Conservation (phyloP, 2,797 vertebrate genomes). For the Echeneis naucrates region DNA sequence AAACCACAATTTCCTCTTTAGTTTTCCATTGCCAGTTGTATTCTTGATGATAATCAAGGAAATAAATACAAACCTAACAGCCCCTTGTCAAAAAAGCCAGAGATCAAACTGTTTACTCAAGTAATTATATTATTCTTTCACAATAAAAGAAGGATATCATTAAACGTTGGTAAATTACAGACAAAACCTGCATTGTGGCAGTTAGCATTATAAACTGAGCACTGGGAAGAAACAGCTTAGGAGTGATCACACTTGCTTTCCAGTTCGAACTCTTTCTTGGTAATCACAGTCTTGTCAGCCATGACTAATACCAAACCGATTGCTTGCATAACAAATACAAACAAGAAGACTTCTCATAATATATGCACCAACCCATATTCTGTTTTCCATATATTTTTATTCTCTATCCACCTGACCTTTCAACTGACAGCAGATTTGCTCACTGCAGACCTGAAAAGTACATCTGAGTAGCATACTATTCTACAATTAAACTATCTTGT, state of each 20-base stretch:
- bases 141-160: background rate
- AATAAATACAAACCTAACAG: background rate
- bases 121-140: background rate
- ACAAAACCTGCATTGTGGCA: background rate
- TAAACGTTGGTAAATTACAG: background rate
- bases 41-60: background rate
- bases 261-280: background rate
- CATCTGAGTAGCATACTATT: background rate
- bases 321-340: background rate
- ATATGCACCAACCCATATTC: background rate
- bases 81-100: fast-evolving
- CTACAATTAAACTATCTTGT: too few species aligned
- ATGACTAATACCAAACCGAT: background rate
- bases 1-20: background rate
- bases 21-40: background rate
- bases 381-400: background rate
- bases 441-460: background rate
- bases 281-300: background rate
- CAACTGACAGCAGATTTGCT: background rate
- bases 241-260: background rate
- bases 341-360: background rate
- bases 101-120: background rate
- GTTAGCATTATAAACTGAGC: background rate
- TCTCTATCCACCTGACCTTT: background rate
- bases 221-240: background rate